These are phyloP conservation scores for Smittia aterrima DNA, from an alignment of 2,888 invertebrate genomes.

Conservation along the genomic window DNA sequence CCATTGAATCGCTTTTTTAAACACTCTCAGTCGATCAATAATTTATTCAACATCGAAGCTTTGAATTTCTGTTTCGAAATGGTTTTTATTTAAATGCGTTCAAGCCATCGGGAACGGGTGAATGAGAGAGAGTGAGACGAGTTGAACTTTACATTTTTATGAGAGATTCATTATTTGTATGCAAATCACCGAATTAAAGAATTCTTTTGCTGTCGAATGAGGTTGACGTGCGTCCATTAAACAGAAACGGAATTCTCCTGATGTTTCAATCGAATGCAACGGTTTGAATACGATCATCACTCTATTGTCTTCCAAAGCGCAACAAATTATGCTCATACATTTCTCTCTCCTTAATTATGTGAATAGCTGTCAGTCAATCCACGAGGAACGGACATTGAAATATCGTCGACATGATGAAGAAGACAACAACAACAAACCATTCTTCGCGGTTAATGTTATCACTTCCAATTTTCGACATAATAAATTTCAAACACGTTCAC, in stretches of 20 bases:
- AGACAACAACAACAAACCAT: conserved; percentile 35
- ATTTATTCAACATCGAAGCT: conserved; percentile 9
- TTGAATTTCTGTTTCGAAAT: background rate
- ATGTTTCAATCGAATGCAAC: background rate
- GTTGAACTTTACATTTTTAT: background rate
- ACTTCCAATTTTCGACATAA: conserved; percentile 38
- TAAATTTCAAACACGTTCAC: conserved; percentile 36
- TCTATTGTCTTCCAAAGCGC: conserved; percentile 14
- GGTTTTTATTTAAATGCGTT: conserved; percentile 16
- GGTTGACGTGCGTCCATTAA: background rate
- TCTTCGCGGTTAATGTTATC: conserved; percentile 31
- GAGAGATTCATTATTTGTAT: conserved; percentile 3
- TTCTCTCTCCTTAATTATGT: background rate
- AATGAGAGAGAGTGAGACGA: no score
- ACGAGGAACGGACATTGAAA: conserved; percentile 13
- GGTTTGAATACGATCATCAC: background rate
- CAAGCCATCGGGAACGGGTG: no score
- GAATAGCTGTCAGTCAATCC: conserved; percentile 17
- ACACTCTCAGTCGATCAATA: conserved; percentile 11
- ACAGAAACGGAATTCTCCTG: background rate
- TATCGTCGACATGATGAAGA: conserved; percentile 29
- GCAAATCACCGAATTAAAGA: conserved; percentile 15
- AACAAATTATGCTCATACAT: conserved; percentile 4
- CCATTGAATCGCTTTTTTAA: conserved; percentile 28
- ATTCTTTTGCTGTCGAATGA: background rate